Evolutionary conservation across 2,888 invertebrate genomes (phyloP).

Genomic region (Ditula angustiorana): DNA sequence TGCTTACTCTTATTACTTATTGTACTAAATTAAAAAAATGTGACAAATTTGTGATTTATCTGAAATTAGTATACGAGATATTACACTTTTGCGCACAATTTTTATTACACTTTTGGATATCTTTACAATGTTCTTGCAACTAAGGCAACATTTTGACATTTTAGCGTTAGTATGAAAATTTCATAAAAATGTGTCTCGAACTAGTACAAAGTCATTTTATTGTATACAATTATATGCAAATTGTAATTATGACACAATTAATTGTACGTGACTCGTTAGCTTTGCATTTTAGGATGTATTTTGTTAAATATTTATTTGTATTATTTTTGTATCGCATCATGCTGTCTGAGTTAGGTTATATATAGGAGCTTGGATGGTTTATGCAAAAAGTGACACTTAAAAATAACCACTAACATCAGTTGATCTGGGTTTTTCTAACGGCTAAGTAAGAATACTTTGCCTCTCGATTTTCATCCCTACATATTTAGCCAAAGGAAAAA

Average conservation of each 20-base stretch:
- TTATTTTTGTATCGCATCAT: conserved; percentile 2
- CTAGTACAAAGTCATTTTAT: background rate
- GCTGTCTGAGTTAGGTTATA: background rate
- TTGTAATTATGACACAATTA: conserved; percentile 6
- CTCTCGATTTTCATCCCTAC: no score
- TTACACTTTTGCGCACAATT: background rate
- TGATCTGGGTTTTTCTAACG: no score
- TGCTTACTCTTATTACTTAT: no score
- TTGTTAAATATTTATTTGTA: conserved; percentile 26
- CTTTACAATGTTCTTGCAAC: conserved; percentile 36
- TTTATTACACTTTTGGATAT: conserved; percentile 41
- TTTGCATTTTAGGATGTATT: conserved; percentile 43
- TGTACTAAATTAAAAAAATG: conserved; percentile 6
- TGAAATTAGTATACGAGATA: conserved; percentile 22
- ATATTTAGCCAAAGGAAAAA: no score
- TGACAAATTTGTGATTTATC: conserved; percentile 9
- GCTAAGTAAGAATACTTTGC: no score
- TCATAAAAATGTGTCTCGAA: no score
- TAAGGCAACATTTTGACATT: background rate
- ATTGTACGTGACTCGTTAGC: conserved; percentile 33
- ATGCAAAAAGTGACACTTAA: conserved; percentile 2
- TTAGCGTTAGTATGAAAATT: background rate
- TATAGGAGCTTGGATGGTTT: conserved; percentile 10
- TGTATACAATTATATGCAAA: conserved; percentile 5
- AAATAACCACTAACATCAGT: background rate